phyloP scores from a whole-genome alignment of 92 coral and sea anemone species.

The Paragorgia papillata region DNA sequence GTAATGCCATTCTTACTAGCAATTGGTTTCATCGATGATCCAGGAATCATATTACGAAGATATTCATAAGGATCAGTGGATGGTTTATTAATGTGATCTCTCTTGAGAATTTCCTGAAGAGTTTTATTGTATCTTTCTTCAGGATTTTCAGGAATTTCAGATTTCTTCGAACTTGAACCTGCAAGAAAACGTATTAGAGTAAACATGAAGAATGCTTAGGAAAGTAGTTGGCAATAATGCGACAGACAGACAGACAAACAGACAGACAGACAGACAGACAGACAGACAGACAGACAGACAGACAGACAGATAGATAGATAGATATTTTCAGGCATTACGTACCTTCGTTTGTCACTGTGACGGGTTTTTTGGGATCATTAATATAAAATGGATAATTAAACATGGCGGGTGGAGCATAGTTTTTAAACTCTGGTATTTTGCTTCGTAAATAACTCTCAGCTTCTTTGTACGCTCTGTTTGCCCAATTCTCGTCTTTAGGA shows the following conservation, averaged over 20 bases:
- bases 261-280: no score
- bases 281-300: no score
- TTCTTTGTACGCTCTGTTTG: constrained; percentile 42
- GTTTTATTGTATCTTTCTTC: constrained; percentile 55
- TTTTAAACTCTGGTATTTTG: constrained; percentile 37
- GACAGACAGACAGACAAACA: no score
- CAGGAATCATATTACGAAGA: constrained; percentile 86
- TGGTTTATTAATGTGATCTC: constrained; percentile 21
- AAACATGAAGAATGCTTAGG: no score
- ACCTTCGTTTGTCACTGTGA: constrained; percentile 35
- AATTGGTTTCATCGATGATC: constrained; percentile 89
- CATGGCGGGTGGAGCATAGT: constrained; percentile 47
- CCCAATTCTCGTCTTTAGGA: constrained; percentile 30
- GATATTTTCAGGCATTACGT: neutral
- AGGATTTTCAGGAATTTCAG: constrained; percentile 38
- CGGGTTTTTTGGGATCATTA: constrained; percentile 36
- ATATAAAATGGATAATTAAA: constrained; percentile 43
- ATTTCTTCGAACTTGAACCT: constrained; percentile 32
- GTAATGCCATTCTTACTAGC: constrained; percentile 81
- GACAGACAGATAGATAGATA: neutral
- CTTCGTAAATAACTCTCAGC: constrained; percentile 35
- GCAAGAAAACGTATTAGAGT: neutral
- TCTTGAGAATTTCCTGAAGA: constrained; percentile 15
- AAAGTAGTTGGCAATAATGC: no score
- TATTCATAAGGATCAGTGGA: constrained; percentile 80